Percentiles rank a stretch among this genome's conserved stretches.
Evolutionary conservation across 1,140 invertebrate species (phyloP).

Genomic region (Danaus melanippus): DNA sequence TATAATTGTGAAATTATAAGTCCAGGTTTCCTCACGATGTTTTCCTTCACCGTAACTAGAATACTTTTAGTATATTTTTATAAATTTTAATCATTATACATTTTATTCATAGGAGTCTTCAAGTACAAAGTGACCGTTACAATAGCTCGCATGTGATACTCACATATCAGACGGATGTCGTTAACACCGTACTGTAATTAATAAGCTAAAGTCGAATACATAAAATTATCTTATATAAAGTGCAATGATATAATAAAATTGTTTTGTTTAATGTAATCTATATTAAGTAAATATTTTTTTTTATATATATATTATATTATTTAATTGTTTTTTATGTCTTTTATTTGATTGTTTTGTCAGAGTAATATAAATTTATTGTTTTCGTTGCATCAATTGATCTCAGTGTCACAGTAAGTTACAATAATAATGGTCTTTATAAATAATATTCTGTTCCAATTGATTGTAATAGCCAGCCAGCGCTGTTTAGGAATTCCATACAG

Average conservation of each 20-base stretch:
- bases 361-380: not conserved
- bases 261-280: not conserved
- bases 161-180: conserved; percentile 10
- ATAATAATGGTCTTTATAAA: not conserved
- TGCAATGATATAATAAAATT: conserved; percentile 14
- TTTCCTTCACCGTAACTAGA: no score
- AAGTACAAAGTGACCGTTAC: conserved; percentile 9
- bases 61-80: not conserved
- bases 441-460: conserved; percentile 17
- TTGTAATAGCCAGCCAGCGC: conserved; percentile 36
- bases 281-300: no score
- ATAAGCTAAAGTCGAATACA: conserved; percentile 5
- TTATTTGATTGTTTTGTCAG: not conserved
- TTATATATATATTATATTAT: no score
- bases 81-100: not conserved
- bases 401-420: not conserved
- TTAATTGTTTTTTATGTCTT: not conserved
- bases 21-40: no score
- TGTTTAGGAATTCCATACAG: conserved; percentile 63
- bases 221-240: conserved; percentile 1
- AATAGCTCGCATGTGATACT: conserved; percentile 10
- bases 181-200: conserved; percentile 17
- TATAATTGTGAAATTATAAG: no score
- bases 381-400: conserved; percentile 3
- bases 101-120: not conserved